Percentiles rank a stretch among this genome's conserved stretches.
Conservation (phyloP, 2,888 invertebrate genomes). For the Thumatha senex region DNA sequence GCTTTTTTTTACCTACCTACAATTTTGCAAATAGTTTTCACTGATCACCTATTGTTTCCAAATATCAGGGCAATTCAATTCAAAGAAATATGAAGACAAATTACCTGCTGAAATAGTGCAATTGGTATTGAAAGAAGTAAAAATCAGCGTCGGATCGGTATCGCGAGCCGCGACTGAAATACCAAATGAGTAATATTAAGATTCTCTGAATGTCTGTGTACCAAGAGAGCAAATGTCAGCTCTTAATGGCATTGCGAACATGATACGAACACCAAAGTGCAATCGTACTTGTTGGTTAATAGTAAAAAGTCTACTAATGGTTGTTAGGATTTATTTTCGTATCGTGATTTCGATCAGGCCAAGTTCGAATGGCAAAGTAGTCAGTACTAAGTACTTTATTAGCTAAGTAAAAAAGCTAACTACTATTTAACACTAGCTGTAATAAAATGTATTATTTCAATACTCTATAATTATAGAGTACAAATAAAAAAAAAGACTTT, state of each 20-base stretch:
- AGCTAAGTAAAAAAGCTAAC: too few relatives aligned
- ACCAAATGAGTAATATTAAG: slow-evolving; percentile 79
- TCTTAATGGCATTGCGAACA: slow-evolving; percentile 76
- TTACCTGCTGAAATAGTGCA: slow-evolving; percentile 75
- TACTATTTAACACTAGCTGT: too few relatives aligned
- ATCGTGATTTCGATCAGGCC: slow-evolving; percentile 25
- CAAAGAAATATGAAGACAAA: slow-evolving; percentile 66
- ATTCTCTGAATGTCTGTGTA: slow-evolving; percentile 71
- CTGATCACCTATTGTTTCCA: slow-evolving; percentile 10
- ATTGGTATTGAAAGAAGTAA: slow-evolving; percentile 81
- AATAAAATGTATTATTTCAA: too few relatives aligned
- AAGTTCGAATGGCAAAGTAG: slow-evolving; percentile 15
- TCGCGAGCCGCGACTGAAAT: slow-evolving; percentile 76
- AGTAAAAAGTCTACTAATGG: slow-evolving; percentile 46
- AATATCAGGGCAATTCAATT: slow-evolving; percentile 35
- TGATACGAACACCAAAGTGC: slow-evolving; percentile 61
- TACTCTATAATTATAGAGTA: too few relatives aligned
- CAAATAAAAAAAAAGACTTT: too few relatives aligned
- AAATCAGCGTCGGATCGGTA: slow-evolving; percentile 75
- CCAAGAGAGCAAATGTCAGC: slow-evolving; percentile 74
- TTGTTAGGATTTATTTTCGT: slow-evolving; percentile 38
- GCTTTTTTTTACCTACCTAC: too few relatives aligned
- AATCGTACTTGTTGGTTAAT: slow-evolving; percentile 65
- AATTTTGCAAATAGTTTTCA: too few relatives aligned
- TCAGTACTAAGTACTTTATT: too few relatives aligned